Evolutionary conservation across 2,888 invertebrate species (phyloP).

Genomic region (Copidosoma aretas): DNA sequence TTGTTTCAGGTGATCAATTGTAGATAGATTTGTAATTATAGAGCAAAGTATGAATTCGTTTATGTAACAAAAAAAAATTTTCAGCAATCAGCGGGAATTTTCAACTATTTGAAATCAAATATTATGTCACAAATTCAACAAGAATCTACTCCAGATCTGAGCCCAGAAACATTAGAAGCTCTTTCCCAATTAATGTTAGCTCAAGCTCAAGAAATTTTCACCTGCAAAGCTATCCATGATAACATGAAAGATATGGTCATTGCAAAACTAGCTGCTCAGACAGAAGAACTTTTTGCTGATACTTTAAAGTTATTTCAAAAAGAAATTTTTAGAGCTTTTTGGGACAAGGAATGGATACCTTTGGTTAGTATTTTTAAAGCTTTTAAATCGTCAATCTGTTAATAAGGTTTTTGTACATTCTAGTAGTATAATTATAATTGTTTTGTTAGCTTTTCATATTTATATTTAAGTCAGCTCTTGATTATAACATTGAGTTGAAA

Average conservation of each 20-base stretch:
- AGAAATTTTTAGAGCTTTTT: constrained; percentile 80
- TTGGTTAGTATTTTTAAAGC: constrained; percentile 65
- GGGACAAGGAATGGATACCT: constrained; percentile 89
- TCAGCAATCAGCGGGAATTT: constrained; percentile 89
- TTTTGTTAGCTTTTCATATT: too few species aligned
- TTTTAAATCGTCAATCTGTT: too few species aligned
- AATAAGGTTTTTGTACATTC: too few species aligned
- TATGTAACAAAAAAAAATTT: too few species aligned
- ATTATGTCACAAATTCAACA: constrained; percentile 85
- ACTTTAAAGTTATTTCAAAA: constrained; percentile 85
- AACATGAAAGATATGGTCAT: constrained; percentile 93
- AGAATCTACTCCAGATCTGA: constrained; percentile 95
- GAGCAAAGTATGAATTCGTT: too few species aligned
- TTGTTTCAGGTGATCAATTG: constrained; percentile 79
- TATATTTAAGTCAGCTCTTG: too few species aligned
- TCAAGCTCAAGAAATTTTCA: constrained; percentile 97
- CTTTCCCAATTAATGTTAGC: constrained; percentile 91
- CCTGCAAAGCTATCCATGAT: constrained; percentile 90
- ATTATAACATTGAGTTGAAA: too few species aligned
- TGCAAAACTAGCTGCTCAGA: constrained; percentile 90
- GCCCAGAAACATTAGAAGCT: constrained; percentile 88
- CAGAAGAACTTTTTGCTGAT: constrained; percentile 93
- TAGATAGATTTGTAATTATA: too few species aligned
- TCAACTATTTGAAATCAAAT: constrained; percentile 81
- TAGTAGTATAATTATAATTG: too few species aligned